These are phyloP conservation scores for Cheilosia grossa DNA, from an alignment of 2,888 invertebrate species.

Conservation along the genomic window DNA sequence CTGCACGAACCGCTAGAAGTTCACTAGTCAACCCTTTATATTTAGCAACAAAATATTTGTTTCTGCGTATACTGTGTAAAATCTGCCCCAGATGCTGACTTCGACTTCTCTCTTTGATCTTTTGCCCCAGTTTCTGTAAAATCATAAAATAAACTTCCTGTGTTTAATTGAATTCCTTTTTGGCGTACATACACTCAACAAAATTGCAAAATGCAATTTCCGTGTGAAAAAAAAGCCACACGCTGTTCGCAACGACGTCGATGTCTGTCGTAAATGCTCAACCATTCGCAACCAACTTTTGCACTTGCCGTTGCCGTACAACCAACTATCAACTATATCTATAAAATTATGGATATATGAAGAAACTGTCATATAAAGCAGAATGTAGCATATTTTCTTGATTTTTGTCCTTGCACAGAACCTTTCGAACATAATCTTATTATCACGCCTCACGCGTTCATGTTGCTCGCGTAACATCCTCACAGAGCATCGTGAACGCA, in stretches of 20 bases:
- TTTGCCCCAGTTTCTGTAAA: slow-evolving; percentile 29
- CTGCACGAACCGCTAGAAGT: no score
- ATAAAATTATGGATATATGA: background rate
- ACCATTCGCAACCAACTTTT: slow-evolving; percentile 50
- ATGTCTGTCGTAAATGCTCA: slow-evolving; percentile 54
- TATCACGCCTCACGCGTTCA: slow-evolving; percentile 64
- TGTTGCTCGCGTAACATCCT: slow-evolving; percentile 40
- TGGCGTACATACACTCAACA: background rate
- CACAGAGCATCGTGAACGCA: slow-evolving; percentile 44
- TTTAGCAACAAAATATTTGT: no score
- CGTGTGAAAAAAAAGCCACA: slow-evolving; percentile 45
- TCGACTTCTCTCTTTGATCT: slow-evolving; percentile 4
- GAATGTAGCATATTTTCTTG: slow-evolving; percentile 14
- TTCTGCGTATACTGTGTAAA: background rate
- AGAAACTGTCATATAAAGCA: background rate
- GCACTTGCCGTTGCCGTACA: background rate
- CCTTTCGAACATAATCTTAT: slow-evolving; percentile 46
- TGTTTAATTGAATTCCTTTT: slow-evolving; percentile 49
- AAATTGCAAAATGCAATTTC: slow-evolving; percentile 58
- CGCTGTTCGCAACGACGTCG: background rate
- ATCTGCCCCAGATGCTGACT: background rate
- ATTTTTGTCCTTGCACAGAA: slow-evolving; percentile 23
- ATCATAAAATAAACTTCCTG: slow-evolving; percentile 59
- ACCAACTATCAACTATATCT: no score
- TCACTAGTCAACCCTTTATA: no score